phyloP scores from a whole-genome alignment of 2,888 invertebrate genomes.

The Phengaris alcon region DNA sequence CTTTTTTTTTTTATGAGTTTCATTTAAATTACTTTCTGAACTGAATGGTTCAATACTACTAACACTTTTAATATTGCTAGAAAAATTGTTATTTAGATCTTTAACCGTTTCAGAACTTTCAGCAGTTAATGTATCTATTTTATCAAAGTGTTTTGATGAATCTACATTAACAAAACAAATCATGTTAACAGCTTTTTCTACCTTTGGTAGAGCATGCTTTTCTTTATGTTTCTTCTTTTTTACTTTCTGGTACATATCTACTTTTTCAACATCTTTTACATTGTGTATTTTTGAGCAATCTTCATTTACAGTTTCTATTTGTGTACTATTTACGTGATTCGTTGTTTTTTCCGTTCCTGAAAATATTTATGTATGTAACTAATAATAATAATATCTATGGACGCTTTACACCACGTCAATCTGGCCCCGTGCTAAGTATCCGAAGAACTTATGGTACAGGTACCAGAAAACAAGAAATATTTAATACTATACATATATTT shows the following conservation, averaged over 20 bases:
- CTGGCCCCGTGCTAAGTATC: no score
- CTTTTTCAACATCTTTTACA: neutral
- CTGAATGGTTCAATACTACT: neutral
- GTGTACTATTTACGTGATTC: neutral
- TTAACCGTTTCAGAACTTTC: neutral
- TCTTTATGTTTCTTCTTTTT: neutral
- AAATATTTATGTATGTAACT: neutral
- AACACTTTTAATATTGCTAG: neutral
- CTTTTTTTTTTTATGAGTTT: neutral
- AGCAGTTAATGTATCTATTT: neutral
- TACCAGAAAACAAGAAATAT: no score
- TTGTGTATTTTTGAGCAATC: neutral
- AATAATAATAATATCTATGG: no score
- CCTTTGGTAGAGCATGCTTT: neutral
- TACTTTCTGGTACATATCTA: neutral
- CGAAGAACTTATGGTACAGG: no score
- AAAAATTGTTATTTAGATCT: neutral
- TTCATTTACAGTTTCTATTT: neutral
- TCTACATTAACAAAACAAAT: neutral
- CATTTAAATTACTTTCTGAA: conserved; percentile 6
- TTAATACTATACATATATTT: no score
- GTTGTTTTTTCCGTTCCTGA: neutral
- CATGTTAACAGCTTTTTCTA: neutral
- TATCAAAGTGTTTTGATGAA: neutral
- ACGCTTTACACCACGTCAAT: no score